Evolutionary conservation across 2,888 invertebrate genomes (phyloP).

Genomic region (Spilarctia lutea): DNA sequence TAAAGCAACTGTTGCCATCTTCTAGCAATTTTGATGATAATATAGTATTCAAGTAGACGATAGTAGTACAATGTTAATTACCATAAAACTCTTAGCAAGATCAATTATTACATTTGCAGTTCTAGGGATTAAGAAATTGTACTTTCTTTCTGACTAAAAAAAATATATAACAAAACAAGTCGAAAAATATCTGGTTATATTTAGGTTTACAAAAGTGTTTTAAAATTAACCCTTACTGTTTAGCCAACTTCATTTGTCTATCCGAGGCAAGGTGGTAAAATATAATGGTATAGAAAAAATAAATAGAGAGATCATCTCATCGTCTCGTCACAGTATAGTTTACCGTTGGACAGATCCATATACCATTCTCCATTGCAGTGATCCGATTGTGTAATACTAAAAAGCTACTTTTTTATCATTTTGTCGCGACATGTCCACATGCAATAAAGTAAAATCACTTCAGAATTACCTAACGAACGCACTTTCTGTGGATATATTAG

Average conservation of each 20-base stretch:
- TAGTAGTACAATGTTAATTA: slow-evolving; percentile 23
- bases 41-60: slow-evolving; percentile 1
- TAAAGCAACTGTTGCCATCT: slow-evolving; percentile 39
- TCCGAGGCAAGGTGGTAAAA: background rate
- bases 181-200: background rate
- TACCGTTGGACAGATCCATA: background rate
- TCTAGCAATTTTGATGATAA: slow-evolving; percentile 35
- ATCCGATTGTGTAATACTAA: too few species aligned
- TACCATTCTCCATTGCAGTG: background rate
- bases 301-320: background rate
- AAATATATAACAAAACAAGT: background rate
- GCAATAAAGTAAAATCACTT: background rate
- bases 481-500: slow-evolving; percentile 12
- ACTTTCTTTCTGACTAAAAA: background rate
- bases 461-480: background rate
- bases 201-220: slow-evolving; percentile 16
- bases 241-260: background rate
- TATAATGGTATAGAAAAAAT: background rate
- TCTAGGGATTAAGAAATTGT: slow-evolving; percentile 25
- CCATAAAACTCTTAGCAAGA: slow-evolving; percentile 19
- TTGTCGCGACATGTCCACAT: background rate
- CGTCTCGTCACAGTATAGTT: too few species aligned
- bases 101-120: slow-evolving; percentile 10
- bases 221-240: slow-evolving; percentile 1
- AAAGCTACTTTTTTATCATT: too few species aligned